Evolutionary conservation across 2,113 vertebrate species (phyloP), one percentile per base, ranked within the genome.

Genomic region (Sarotherodon lohbergeri): DNA sequence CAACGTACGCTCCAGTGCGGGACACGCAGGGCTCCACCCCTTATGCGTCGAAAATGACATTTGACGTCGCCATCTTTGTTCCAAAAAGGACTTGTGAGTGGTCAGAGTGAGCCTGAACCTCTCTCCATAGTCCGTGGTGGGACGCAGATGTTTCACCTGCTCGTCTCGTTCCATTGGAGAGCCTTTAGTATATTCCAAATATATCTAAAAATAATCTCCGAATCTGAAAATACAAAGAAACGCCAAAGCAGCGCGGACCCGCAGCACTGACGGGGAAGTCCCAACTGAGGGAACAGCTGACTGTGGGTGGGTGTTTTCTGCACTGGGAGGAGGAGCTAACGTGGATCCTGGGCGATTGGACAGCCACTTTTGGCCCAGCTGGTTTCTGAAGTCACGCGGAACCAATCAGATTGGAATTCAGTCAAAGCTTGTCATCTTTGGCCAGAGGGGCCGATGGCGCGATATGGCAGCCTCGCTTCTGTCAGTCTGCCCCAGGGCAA

Each of bases 1-100:
- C 2, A 57, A 13, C 0, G 24, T 29, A 56, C 0, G 0, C 7
- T 2, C 4, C 56, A 29, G 0, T 16, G 56, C 13, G 24, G 56
- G 29, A 29, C 29, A 29, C 6, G 32, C 6, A 34, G 34, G 57
- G 57, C 57, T 61, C 57, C 57, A 17, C 57, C 57, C 8, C 57
- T 61, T 32, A 59, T 13, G 56, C 24, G 13, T 29, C 4, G 24
- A 59, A 59, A 16, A 22, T 57, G 7, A 57, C 56, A 2, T 5
- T 59, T 29, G 56, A 0, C 56, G 56, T 59, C 56, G 1, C 14
- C 27, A 17, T 61, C 27, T 61, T 61, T 32, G 57, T 17, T 61
- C 57, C 8, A 1, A 61, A 17, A 32, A 32, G 2, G 14, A 61
- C 14, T 3, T 17, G 27, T 0, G 14, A 17, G 57, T 17, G 14